A percentile compares a stretch with the other conserved stretches of the same genome.
phyloP scores from a whole-genome alignment of 1,140 invertebrate genomes.

The Drosophila baimaii region DNA sequence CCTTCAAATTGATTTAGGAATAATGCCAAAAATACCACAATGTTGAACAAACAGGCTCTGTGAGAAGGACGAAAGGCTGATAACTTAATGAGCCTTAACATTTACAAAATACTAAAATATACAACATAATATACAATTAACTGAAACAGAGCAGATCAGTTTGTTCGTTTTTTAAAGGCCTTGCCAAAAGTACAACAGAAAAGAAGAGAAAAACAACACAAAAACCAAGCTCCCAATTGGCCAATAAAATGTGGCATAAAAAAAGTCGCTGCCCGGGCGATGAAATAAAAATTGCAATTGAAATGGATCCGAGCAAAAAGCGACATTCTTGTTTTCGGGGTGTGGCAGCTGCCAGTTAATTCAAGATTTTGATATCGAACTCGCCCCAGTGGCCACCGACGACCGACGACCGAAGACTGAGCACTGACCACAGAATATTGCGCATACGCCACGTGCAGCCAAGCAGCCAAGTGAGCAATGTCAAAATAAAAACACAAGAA shows the following conservation, averaged over 20 bases:
- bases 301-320: slow-evolving; percentile 35
- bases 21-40: not conserved
- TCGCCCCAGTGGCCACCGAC: slow-evolving; percentile 2
- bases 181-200: slow-evolving; percentile 23
- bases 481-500: slow-evolving; percentile 18
- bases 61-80: slow-evolving; percentile 15
- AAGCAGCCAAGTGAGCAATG: slow-evolving; percentile 28
- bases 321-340: slow-evolving; percentile 44
- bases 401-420: not conserved
- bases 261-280: slow-evolving; percentile 8
- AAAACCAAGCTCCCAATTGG: slow-evolving; percentile 30
- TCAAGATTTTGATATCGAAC: slow-evolving; percentile 13
- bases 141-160: slow-evolving; percentile 9
- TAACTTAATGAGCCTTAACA: slow-evolving; percentile 17
- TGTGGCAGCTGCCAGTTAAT: slow-evolving; percentile 29
- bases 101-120: slow-evolving; percentile 33
- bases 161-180: slow-evolving; percentile 27
- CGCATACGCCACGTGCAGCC: slow-evolving; percentile 47
- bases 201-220: not conserved
- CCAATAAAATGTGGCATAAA: slow-evolving; percentile 46
- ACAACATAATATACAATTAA: slow-evolving; percentile 43
- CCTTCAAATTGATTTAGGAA: not conserved
- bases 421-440: slow-evolving; percentile 30
- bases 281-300: slow-evolving; percentile 53
- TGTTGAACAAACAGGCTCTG: slow-evolving; percentile 5